Base-by-base conservation (phyloP, 2,888 invertebrate genomes). In the Belgica antarctica region DNA sequence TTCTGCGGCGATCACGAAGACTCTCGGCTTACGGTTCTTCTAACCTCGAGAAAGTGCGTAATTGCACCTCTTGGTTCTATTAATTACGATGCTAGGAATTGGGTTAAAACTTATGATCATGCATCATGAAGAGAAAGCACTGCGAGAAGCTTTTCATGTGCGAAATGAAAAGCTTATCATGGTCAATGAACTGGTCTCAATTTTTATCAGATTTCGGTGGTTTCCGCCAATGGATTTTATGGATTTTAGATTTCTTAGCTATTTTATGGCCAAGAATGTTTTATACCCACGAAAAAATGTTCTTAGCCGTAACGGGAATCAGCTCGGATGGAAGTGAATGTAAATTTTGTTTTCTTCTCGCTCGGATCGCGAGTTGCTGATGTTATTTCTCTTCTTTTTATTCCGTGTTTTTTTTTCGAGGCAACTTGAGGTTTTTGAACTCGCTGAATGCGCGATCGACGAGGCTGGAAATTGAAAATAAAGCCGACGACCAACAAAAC, bases 171-270 rank as follows among this genome's bases (percentile, higher is more conserved):
- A 69, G 68, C 36, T 57, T 57, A 28, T 15, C 31, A 15, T 36
- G 70, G 70, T 59, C 70, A 41, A 34, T 61, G 70, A 70, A 70
- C 70, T 31, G 70, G 61, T 70, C 70, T 70, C 70, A 41, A 70
- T 70, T 59, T 34, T 61, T 17, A 22, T 31, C 7, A n/a, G 4
- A 52, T 52, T 17, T 22, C 17, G 52, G 22, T 52, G 22, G n/a
- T n/a, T n/a, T n/a, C n/a, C n/a, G n/a, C n/a, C n/a, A 52, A 19
- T 52, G 22, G 3, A 22, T 52, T 22, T 59, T 59, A 3, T 59
- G 4, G 59, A 17, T 10, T 4, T 15, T 3, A 34, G 17, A 62
- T 8, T 31, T 62, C 27, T 36, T 34, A 62, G 31, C 17, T 34
- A 3, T 15, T 62, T 31, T 25, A 25, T 27, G 24, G 59, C n/a